Base-by-base conservation (phyloP, 2,888 invertebrate species). In the Tridacna crocea region DNA sequence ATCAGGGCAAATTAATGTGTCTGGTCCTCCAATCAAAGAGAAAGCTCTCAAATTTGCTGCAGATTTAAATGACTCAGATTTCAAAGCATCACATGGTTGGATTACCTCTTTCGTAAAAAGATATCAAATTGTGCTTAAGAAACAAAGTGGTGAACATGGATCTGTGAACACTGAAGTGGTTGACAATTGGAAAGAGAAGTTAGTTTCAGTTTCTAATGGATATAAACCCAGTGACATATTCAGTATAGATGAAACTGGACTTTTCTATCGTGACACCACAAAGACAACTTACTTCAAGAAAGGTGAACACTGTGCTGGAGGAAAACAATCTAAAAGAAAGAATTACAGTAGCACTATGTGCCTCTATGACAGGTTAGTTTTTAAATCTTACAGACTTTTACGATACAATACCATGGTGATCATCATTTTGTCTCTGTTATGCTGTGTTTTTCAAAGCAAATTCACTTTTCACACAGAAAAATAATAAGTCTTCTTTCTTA, bases 311-410 rank as follows among this genome's bases (percentile, higher is more conserved):
- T n/a, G n/a, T n/a, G n/a, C n/a, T n/a, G n/a, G n/a, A n/a, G n/a
- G n/a, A n/a, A n/a, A n/a, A n/a, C n/a, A n/a, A n/a, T n/a, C n/a
- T n/a, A n/a, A n/a, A n/a, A n/a, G n/a, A n/a, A n/a, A n/a, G n/a
- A n/a, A n/a, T n/a, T n/a, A n/a, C n/a, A n/a, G n/a, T n/a, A n/a
- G n/a, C n/a, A n/a, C n/a, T n/a, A n/a, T n/a, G n/a, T n/a, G n/a
- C n/a, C n/a, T 77, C 72, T 15, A 83, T 85, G 79, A 80, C 79
- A 15, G 87, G 77, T 72, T 72, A 82, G 46, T n/a, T n/a, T n/a
- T n/a, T n/a, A n/a, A n/a, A n/a, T n/a, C n/a, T n/a, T n/a, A n/a
- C n/a, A n/a, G n/a, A n/a, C n/a, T n/a, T n/a, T n/a, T n/a, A n/a
- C n/a, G n/a, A n/a, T n/a, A n/a, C n/a, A n/a, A n/a, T n/a, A n/a